These are phyloP conservation scores for Pteria penguin DNA, from an alignment of 2,888 invertebrate species.

Conservation along the genomic window DNA sequence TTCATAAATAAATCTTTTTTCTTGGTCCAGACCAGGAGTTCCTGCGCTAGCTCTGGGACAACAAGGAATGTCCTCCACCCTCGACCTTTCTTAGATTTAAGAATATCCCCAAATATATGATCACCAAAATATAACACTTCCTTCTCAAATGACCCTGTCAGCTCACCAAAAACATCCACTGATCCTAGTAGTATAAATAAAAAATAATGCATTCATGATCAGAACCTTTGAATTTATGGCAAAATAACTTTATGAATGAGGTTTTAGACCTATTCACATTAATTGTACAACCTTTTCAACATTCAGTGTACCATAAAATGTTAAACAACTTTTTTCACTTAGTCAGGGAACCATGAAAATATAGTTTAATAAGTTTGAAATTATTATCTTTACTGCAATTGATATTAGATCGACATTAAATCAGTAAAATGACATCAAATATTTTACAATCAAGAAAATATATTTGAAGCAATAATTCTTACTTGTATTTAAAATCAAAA, in stretches of 20 bases:
- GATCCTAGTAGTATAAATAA: conserved; percentile 84
- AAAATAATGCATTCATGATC: conserved; percentile 20
- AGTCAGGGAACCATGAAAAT: too few relatives aligned
- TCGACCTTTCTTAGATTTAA: conserved; percentile 98
- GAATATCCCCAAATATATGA: conserved; percentile 99
- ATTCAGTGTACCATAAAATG: too few relatives aligned
- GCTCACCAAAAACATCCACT: conserved; percentile 96
- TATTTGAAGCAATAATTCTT: not conserved
- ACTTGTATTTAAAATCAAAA: not conserved
- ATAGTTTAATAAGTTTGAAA: too few relatives aligned
- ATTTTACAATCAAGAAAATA: not conserved
- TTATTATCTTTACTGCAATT: too few relatives aligned
- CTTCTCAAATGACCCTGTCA: conserved; percentile 97
- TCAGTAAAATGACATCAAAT: not conserved
- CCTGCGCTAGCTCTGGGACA: conserved; percentile 96
- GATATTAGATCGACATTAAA: too few relatives aligned
- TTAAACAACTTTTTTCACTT: too few relatives aligned
- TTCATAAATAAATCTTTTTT: conserved; percentile 95
- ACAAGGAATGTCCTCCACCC: conserved; percentile 99
- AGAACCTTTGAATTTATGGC: too few relatives aligned
- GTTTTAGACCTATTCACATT: too few relatives aligned
- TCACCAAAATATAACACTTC: conserved; percentile 99
- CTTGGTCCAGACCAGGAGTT: conserved; percentile 98
- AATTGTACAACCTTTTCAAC: too few relatives aligned
- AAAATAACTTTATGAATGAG: too few relatives aligned